phyloP scores from a whole-genome alignment of 2,113 vertebrate species.

The Connochaetes taurinus region DNA sequence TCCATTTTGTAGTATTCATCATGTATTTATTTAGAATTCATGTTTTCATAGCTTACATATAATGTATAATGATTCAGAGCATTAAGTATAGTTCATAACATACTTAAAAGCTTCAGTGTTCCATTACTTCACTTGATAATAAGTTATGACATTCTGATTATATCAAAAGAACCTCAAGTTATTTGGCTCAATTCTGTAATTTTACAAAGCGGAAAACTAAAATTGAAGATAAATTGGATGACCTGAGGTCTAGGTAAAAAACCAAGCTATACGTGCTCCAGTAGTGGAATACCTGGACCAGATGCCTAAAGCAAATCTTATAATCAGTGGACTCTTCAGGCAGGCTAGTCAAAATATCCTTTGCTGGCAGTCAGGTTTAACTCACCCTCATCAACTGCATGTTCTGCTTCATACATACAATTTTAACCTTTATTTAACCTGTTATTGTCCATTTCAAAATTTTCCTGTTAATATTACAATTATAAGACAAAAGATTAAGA shows the following conservation, averaged over 20 bases:
- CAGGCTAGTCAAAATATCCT: not conserved
- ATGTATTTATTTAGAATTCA: not conserved
- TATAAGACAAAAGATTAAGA: not conserved
- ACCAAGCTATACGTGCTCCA: not conserved
- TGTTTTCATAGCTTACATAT: not conserved
- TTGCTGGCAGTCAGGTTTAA: not conserved
- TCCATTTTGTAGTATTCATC: not conserved
- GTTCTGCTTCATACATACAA: not conserved
- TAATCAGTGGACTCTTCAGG: not conserved
- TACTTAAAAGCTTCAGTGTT: not conserved
- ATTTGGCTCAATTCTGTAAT: not conserved
- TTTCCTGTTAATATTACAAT: not conserved
- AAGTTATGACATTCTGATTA: not conserved
- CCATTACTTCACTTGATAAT: not conserved
- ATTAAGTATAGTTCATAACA: not conserved
- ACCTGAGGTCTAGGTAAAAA: not conserved
- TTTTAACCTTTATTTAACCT: not conserved
- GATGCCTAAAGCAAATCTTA: not conserved
- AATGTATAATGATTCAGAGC: not conserved
- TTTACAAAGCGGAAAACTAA: slow-evolving; percentile 26
- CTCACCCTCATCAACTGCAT: not conserved
- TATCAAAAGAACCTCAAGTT: not conserved
- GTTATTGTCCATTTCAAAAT: not conserved
- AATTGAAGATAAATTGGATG: not conserved
- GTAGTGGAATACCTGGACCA: not conserved